Evolutionary conservation across 2,888 invertebrate species (phyloP), one percentile per base, ranked within the genome.

Genomic region (Andrena marginata): DNA sequence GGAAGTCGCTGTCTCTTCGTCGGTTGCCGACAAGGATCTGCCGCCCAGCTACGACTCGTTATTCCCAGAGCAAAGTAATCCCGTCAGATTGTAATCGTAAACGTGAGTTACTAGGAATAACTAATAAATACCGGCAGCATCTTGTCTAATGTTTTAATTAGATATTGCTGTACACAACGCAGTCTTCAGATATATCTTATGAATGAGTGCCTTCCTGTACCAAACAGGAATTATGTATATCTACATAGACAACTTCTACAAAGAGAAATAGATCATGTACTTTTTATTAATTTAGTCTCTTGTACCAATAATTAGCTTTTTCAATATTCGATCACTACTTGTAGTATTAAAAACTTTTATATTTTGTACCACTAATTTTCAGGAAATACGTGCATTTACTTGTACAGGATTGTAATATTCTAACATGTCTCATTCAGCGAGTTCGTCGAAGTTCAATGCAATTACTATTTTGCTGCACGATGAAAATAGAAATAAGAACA

Each of bases 1-100:
- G 16, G 92, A 94, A 81, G 92, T 94, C 1, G 91, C 92, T 1
- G 90, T 93, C 26, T 86, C 94, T 23, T 87, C 94, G 8, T 87
- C 92, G 2, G 93, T 94, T 13, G 93, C 93, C 13, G 95, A 95
- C 86, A 95, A 95, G 87, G 95, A 95, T 92, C 90, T 95, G 75
- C 95, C 95, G 1, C 95, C 95, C 6, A 95, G 95, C 54, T 95
- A 95, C 83, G 95, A 95, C 75, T 95, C 95, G 62, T 90, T 95
- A 67, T 95, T 95, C 88, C 95, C 95, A 1, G 92, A 92, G 79
- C 92, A 90, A 80, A 79, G 90, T 51, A 90, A 90, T 88, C 82
- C 92, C 76, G 82, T 89, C 60, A 87, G 89, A 79, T 87, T 91
- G 80, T 91, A 88, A 80, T 87, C 89, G 77, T 90, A 85, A 89